These are phyloP conservation scores for Yponomeuta sedellus DNA, from an alignment of 2,888 invertebrate species.

Conservation along the genomic window DNA sequence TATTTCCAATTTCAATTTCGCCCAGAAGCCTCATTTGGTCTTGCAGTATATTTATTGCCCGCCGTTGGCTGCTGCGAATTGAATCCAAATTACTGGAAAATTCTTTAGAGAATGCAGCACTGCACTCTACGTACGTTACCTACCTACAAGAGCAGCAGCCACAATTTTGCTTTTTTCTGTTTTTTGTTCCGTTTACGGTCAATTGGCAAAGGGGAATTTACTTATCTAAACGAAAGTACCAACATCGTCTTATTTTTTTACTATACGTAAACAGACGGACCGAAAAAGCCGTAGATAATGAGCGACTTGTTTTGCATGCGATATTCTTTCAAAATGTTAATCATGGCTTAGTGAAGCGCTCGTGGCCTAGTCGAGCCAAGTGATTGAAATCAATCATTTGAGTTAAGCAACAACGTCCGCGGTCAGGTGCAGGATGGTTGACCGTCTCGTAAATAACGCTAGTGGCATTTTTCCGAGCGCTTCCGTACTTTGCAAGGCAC, in stretches of 20 bases:
- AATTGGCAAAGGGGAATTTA: background rate
- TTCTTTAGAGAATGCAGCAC: conserved; percentile 34
- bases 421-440: too few species aligned
- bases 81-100: conserved; percentile 62
- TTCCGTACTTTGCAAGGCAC: too few species aligned
- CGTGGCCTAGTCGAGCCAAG: too few species aligned
- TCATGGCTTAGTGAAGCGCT: too few species aligned
- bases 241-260: background rate
- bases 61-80: conserved; percentile 55
- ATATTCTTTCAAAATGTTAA: too few species aligned
- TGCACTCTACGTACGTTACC: background rate
- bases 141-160: background rate
- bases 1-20: conserved; percentile 46
- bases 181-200: background rate
- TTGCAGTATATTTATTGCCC: conserved; percentile 63
- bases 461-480: too few species aligned
- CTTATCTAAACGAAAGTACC: background rate
- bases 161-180: background rate
- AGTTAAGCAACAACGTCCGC: too few species aligned
- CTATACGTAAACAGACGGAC: background rate
- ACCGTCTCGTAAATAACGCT: too few species aligned
- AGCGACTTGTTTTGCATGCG: background rate
- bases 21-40: conserved; percentile 52
- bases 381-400: too few species aligned
- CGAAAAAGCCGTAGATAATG: background rate